Evolutionary conservation across 2,888 invertebrate genomes (phyloP).

Genomic region (Drosophila sordidapex): DNA sequence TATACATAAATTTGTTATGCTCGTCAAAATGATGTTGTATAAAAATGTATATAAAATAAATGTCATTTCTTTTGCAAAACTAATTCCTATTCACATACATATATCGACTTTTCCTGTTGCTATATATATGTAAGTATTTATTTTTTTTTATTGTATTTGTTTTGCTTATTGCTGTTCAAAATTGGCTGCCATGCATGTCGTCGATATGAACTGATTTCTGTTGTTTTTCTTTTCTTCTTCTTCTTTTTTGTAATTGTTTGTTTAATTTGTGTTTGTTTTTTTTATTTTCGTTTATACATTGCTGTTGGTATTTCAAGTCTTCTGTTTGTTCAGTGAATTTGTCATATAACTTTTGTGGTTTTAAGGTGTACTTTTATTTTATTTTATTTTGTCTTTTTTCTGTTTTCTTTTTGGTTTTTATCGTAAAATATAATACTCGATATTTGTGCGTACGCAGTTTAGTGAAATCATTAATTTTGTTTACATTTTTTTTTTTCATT

Average conservation of each 20-base stretch:
- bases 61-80: constrained; percentile 57
- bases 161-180: constrained; percentile 59
- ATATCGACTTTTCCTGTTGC: constrained; percentile 8
- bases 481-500: constrained; percentile 19
- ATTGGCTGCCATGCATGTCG: constrained; percentile 48
- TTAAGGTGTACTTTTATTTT: constrained; percentile 1
- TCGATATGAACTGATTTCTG: constrained; percentile 60
- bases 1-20: constrained; percentile 12
- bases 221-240: constrained; percentile 24
- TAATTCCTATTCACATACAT: constrained; percentile 41
- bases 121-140: constrained; percentile 17
- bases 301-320: constrained; percentile 70
- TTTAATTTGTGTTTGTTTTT: constrained; percentile 21
- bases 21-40: constrained; percentile 66
- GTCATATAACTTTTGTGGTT: constrained; percentile 23
- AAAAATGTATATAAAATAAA: constrained; percentile 81
- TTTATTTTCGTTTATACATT: constrained; percentile 60
- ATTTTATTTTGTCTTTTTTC: constrained; percentile 18
- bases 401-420: constrained; percentile 43
- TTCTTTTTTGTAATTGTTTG: constrained; percentile 45
- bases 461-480: constrained; percentile 57
- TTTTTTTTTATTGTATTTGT: constrained; percentile 25
- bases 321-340: constrained; percentile 67
- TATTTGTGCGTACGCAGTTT: constrained; percentile 75
- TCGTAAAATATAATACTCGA: constrained; percentile 70